phyloP scores from a whole-genome alignment of 1,140 invertebrate genomes.

The Psix sp. region DNA sequence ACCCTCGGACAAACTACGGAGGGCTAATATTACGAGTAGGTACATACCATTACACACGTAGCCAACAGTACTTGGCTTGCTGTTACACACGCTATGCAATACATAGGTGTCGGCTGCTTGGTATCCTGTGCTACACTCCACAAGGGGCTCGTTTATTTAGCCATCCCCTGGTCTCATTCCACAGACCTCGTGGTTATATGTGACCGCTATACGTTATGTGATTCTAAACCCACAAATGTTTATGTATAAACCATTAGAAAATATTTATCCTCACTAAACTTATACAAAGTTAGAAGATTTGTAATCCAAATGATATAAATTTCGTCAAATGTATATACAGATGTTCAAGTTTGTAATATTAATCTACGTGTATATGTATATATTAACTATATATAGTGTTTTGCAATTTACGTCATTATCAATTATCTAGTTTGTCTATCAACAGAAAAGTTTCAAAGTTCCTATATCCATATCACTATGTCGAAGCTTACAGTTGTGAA shows the following conservation, averaged over 20 bases:
- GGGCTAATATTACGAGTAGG: slow-evolving; percentile 71
- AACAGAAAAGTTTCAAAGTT: no score
- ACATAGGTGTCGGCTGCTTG: slow-evolving; percentile 67
- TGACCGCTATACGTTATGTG: slow-evolving; percentile 67
- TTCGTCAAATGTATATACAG: no score
- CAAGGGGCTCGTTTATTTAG: slow-evolving; percentile 75
- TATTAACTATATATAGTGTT: no score
- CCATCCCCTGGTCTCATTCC: slow-evolving; percentile 62
- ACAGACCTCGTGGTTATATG: slow-evolving; percentile 66
- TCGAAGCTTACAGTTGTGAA: no score
- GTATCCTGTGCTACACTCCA: slow-evolving; percentile 73
- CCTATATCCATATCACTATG: no score
- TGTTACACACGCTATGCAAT: slow-evolving; percentile 45
- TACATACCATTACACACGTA: slow-evolving; percentile 72
- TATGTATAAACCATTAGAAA: slow-evolving; percentile 37
- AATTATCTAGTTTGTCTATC: no score
- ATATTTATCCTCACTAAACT: not conserved
- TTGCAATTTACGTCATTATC: no score
- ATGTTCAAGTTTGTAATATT: no score
- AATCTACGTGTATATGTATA: no score
- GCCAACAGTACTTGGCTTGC: slow-evolving; percentile 64
- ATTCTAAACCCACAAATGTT: slow-evolving; percentile 42
- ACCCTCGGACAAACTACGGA: slow-evolving; percentile 66
- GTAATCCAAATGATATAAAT: no score
- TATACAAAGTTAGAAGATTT: slow-evolving; percentile 3